Percentiles rank a stretch among this genome's conserved stretches.
These are phyloP conservation scores for Heliconius eleuchia DNA, from an alignment of 1,140 invertebrate genomes.

Conservation along the genomic window DNA sequence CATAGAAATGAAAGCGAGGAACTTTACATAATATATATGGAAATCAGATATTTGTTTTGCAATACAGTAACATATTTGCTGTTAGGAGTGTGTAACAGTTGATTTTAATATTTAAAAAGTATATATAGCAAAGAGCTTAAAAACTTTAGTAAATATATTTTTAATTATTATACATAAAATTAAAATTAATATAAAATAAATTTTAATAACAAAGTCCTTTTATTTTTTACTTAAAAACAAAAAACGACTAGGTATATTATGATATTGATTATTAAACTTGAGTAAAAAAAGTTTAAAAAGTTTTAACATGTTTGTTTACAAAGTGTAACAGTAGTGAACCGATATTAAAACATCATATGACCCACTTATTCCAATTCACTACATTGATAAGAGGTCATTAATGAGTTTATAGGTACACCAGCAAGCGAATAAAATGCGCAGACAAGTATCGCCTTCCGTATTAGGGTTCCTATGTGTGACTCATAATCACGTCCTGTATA, in stretches of 20 bases:
- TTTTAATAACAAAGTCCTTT: too few species aligned
- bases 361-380: neutral
- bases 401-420: slow-evolving; percentile 7
- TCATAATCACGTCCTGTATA: slow-evolving; percentile 39
- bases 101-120: too few species aligned
- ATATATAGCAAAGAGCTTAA: too few species aligned
- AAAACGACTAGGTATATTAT: too few species aligned
- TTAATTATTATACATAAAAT: too few species aligned
- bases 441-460: slow-evolving; percentile 52
- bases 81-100: neutral
- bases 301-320: neutral
- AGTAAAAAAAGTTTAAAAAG: neutral
- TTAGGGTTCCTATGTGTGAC: slow-evolving; percentile 53
- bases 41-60: neutral
- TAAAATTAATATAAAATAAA: too few species aligned
- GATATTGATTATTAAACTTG: neutral
- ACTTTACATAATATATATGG: neutral
- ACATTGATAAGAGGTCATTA: slow-evolving; percentile 20
- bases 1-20: neutral
- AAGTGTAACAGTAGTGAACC: neutral
- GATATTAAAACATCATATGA: slow-evolving; percentile 10
- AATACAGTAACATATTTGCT: neutral
- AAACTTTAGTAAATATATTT: too few species aligned
- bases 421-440: slow-evolving; percentile 27
- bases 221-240: too few species aligned